Percentiles rank a stretch among this genome's conserved stretches.
Evolutionary conservation across 2,888 invertebrate genomes (phyloP).

Genomic region (Pterostichus madidus): DNA sequence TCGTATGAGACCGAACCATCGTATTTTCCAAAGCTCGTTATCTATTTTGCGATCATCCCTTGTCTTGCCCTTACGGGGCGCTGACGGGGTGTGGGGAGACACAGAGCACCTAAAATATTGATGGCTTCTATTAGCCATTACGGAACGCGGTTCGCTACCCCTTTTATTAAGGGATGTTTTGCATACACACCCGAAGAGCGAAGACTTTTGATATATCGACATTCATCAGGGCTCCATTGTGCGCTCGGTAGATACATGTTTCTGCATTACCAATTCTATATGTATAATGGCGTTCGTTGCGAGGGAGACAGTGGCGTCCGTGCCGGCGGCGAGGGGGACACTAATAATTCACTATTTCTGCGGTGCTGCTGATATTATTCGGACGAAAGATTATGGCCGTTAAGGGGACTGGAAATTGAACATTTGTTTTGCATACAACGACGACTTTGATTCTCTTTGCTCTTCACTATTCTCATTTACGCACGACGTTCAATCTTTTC

Average conservation of each 20-base stretch:
- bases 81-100: constrained; percentile 25
- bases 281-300: constrained; percentile 55
- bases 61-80: neutral
- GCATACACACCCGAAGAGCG: constrained; percentile 73
- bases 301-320: constrained; percentile 36
- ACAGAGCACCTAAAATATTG: constrained; percentile 66
- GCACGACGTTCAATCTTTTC: neutral
- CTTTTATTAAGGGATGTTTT: constrained; percentile 76
- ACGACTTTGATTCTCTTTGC: constrained; percentile 32
- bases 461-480: constrained; percentile 38
- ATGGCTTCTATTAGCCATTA: constrained; percentile 67
- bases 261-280: constrained; percentile 68
- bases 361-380: constrained; percentile 64
- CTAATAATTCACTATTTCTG: constrained; percentile 66
- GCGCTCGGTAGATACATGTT: constrained; percentile 69
- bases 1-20: neutral
- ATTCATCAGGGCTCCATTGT: constrained; percentile 80
- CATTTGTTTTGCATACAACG: constrained; percentile 64
- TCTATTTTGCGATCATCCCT: constrained; percentile 46
- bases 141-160: constrained; percentile 70
- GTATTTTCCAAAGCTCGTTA: constrained; percentile 46
- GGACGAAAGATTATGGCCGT: constrained; percentile 65
- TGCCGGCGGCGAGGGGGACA: constrained; percentile 44
- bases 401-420: constrained; percentile 61
- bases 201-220: constrained; percentile 78